Conservation (phyloP, 2,797 vertebrate species). For the Helarctos malayanus region DNA sequence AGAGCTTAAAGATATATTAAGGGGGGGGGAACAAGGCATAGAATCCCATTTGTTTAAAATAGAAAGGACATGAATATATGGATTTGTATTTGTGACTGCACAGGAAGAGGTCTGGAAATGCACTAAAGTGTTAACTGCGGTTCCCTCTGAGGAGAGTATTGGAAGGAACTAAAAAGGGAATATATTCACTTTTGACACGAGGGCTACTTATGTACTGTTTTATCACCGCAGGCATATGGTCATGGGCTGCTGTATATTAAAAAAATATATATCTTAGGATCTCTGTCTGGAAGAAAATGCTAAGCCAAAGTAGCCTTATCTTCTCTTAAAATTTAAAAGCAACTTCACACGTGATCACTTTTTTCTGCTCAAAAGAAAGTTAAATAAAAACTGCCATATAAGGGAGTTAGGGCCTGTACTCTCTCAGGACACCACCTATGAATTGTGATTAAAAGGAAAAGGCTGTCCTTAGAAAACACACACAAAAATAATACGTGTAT, state of each 20-base stretch:
- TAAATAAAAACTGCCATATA: conserved; percentile 24
- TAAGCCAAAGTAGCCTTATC: conserved; percentile 36
- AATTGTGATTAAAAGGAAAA: conserved; percentile 41
- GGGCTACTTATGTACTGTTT: conserved; percentile 26
- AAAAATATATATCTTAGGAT: not conserved
- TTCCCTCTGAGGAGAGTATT: not conserved
- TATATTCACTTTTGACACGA: not conserved
- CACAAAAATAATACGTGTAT: not conserved
- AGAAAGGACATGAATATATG: not conserved
- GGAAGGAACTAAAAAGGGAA: not conserved
- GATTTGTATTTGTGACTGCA: not conserved
- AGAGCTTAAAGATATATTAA: conserved; percentile 16
- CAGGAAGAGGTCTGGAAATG: not conserved
- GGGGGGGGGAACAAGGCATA: not conserved
- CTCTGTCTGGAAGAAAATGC: conserved; percentile 21
- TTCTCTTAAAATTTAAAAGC: conserved; percentile 62
- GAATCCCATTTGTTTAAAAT: not conserved
- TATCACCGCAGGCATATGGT: not conserved
- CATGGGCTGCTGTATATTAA: not conserved
- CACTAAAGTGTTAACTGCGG: not conserved
- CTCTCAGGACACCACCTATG: not conserved
- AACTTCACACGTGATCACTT: conserved; percentile 11
- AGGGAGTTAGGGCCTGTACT: not conserved
- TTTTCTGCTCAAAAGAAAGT: not conserved
- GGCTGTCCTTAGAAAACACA: conserved; percentile 23